phyloP scores from a whole-genome alignment of 2,888 invertebrate species.

The Brassicogethes aeneus region DNA sequence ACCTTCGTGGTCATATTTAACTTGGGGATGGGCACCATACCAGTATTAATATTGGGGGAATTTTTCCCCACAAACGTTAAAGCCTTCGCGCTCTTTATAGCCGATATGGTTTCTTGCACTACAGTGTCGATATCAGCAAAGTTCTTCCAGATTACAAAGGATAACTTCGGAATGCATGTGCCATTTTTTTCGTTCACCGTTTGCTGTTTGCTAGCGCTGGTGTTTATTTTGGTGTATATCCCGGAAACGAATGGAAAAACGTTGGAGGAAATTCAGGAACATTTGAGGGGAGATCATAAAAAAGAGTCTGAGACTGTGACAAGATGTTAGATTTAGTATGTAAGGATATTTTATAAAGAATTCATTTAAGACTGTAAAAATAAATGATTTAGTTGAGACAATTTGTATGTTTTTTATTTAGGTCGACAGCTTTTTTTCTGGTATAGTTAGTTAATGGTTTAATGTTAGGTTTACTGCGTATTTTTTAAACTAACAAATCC shows the following conservation, averaged over 20 bases:
- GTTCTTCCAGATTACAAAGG: background rate
- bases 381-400: background rate
- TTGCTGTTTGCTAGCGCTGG: background rate
- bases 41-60: background rate
- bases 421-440: background rate
- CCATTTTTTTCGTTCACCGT: background rate
- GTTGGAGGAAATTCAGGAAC: background rate
- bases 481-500: background rate
- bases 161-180: background rate
- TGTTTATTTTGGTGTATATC: background rate
- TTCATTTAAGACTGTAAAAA: background rate
- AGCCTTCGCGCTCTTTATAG: background rate
- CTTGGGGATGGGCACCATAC: background rate
- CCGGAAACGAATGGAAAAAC: background rate
- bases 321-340: too few relatives aligned
- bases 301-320: background rate
- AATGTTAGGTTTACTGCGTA: conserved; percentile 2
- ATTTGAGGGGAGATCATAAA: background rate
- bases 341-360: background rate
- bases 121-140: background rate
- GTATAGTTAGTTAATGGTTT: conserved; percentile 3
- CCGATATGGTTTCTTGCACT: background rate
- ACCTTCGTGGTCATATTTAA: background rate
- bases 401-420: background rate
- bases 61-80: background rate